These are phyloP conservation scores for Paramormyrops kingsleyae DNA, from an alignment of 2,113 vertebrate species.

Conservation along the genomic window DNA sequence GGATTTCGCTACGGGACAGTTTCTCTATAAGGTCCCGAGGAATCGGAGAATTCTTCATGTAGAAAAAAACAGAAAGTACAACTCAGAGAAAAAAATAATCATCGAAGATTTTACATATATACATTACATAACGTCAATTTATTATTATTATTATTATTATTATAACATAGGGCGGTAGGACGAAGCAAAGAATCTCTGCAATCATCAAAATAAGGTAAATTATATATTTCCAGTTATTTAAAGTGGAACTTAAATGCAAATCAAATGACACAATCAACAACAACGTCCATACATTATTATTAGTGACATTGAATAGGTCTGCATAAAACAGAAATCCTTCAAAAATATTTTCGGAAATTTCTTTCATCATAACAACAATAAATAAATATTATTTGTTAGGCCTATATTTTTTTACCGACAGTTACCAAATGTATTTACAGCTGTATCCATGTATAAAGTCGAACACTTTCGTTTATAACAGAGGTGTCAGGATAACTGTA, in stretches of 20 bases:
- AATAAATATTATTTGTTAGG: not conserved
- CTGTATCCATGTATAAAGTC: not conserved
- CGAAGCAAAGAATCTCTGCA: not conserved
- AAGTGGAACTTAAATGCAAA: not conserved
- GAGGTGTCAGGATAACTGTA: not conserved
- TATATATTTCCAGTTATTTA: not conserved
- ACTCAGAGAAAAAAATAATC: not conserved
- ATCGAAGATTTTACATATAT: not conserved
- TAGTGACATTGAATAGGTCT: not conserved
- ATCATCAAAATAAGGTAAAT: not conserved
- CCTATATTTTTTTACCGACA: not conserved
- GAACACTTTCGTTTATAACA: not conserved
- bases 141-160: too few relatives aligned
- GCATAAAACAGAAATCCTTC: not conserved
- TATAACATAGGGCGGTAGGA: too few relatives aligned
- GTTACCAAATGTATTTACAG: not conserved
- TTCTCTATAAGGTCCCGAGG: slow-evolving; percentile 85
- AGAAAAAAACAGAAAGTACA: slow-evolving; percentile 3
- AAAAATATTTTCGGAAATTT: not conserved
- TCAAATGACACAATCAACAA: not conserved
- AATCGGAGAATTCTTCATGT: slow-evolving; percentile 78
- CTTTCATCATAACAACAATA: not conserved
- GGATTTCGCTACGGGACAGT: slow-evolving; percentile 84
- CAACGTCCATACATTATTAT: not conserved
- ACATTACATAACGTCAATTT: not conserved